Evolutionary conservation across 2,797 vertebrate species (phyloP).

Genomic region (Crocidura indochinensis): DNA sequence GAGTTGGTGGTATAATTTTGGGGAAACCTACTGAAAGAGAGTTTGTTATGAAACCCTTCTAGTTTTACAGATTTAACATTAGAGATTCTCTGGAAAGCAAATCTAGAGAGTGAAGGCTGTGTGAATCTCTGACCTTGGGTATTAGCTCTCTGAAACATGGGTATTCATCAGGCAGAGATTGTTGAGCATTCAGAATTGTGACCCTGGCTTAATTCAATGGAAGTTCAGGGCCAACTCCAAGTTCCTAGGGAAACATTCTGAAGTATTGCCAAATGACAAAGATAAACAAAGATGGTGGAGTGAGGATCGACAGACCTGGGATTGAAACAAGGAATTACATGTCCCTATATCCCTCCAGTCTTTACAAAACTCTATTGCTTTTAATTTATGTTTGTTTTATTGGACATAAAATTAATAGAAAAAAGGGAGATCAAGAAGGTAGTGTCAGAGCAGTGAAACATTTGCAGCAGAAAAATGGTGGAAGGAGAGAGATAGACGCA

Average conservation of each 20-base stretch:
- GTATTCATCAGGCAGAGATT: neutral
- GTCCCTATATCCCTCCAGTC: neutral
- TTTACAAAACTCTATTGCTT: neutral
- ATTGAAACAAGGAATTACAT: neutral
- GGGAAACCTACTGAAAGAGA: neutral
- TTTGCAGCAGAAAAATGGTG: neutral
- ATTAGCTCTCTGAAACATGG: neutral
- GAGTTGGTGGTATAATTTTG: neutral
- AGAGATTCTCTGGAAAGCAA: neutral
- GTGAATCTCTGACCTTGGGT: neutral
- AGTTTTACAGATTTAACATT: conserved; percentile 7
- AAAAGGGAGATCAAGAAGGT: conserved; percentile 18
- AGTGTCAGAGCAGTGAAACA: neutral
- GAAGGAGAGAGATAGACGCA: too few relatives aligned
- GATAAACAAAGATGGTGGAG: neutral
- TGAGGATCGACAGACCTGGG: neutral
- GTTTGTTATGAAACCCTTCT: conserved; percentile 32
- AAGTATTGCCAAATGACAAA: neutral
- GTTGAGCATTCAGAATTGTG: neutral
- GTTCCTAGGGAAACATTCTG: neutral
- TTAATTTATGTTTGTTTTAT: conserved; percentile 1
- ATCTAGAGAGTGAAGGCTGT: neutral
- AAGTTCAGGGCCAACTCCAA: neutral
- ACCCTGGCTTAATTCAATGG: too few relatives aligned
- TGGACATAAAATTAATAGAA: neutral